Evolutionary conservation across 2,113 vertebrate species (phyloP), one percentile per base, ranked within the genome.

Genomic region (Tragulus kanchil): DNA sequence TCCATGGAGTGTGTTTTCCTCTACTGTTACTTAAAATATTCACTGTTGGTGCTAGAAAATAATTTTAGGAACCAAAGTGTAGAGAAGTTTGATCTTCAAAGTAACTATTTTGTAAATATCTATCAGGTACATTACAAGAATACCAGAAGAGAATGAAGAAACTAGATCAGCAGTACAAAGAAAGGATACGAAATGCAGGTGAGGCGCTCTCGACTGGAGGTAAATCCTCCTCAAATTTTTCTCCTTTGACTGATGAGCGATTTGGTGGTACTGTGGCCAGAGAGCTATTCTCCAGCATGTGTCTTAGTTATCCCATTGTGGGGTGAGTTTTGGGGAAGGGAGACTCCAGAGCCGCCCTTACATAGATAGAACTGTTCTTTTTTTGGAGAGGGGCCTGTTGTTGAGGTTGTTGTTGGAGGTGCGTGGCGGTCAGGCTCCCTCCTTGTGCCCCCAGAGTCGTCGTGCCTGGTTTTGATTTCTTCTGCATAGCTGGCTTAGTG

Each of bases 91-190:
- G 42, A 25, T 31, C 25, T 11, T 4, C 3, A 0, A 21, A 45
- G 2, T 85, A 94, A 93, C 69, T 96, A 3, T 90, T 69, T 94
- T 81, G 2, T 89, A n/a, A 84, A 95, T 96, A 1, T 97, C 95
- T 83, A 85, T 78, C 93, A 99, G 99, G 99, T 89, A 99, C 99
- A 3, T 98, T 99, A 90, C 99, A 99, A 97, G 99, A 99, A 88
- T 99, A 99, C 97, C 99, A 99, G 98, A 99, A 99, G 98, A 99
- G 99, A 95, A 99, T 99, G 99, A 99, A 99, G 85, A 99, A 99
- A 94, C 97, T 99, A 71, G 99, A 99, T 97, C 99, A 99, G 97
- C 99, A 99, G 92, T 99, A 99, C 96, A 99, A 99, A 98, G 99
- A 99, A 96, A 99, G 99, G 97, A 99, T 99, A 93, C 98, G 99